Evolutionary conservation across 2,888 invertebrate species (phyloP).

Genomic region (Drosophila acutilabella): DNA sequence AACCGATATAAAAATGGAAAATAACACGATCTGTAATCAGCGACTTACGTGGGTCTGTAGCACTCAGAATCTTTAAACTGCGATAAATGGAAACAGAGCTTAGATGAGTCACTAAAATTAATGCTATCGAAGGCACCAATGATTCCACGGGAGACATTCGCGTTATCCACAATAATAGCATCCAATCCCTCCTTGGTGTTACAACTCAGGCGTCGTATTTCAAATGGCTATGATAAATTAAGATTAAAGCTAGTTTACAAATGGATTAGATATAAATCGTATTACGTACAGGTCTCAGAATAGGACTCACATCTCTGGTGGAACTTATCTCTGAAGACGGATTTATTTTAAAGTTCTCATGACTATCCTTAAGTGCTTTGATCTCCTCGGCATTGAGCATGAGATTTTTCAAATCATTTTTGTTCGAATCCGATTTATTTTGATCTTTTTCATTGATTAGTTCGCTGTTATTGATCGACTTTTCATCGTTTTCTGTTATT

Average conservation of each 20-base stretch:
- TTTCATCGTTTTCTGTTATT: too few relatives aligned
- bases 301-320: too few relatives aligned
- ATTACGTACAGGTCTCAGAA: too few relatives aligned
- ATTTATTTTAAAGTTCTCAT: neutral
- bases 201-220: slow-evolving; percentile 20
- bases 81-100: slow-evolving; percentile 24
- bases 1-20: neutral
- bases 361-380: neutral
- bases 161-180: slow-evolving; percentile 52
- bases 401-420: neutral
- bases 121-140: slow-evolving; percentile 54
- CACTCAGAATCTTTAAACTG: slow-evolving; percentile 38
- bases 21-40: neutral
- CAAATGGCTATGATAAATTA: slow-evolving; percentile 50
- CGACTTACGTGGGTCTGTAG: slow-evolving; percentile 53
- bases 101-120: slow-evolving; percentile 22
- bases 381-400: neutral
- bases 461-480: neutral
- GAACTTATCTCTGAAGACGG: neutral
- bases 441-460: neutral
- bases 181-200: slow-evolving; percentile 35
- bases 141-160: slow-evolving; percentile 45
- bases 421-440: neutral
- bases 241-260: too few relatives aligned
- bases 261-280: neutral